Evolutionary conservation across 2,888 invertebrate genomes (phyloP).

Genomic region (Torymus texanus): DNA sequence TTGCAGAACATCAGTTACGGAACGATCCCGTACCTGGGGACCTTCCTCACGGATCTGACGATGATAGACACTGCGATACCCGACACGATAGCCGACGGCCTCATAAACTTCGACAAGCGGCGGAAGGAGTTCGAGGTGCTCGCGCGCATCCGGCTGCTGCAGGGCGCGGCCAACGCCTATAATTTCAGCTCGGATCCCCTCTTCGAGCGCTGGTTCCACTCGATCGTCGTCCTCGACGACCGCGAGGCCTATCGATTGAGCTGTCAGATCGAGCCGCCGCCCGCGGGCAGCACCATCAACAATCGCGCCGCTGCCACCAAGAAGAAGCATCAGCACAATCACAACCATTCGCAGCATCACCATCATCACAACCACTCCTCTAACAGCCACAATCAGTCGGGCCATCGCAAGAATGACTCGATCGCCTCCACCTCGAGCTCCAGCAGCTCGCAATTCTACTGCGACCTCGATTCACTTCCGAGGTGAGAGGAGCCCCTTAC

Average conservation of each 20-base stretch:
- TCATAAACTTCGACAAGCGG: conserved; percentile 98
- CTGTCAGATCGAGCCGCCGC: conserved; percentile 89
- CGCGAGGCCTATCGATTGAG: conserved; percentile 93
- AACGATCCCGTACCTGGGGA: conserved; percentile 98
- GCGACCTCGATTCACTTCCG: conserved; percentile 84
- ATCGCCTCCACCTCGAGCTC: conserved; percentile 92
- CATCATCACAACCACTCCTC: conserved; percentile 46
- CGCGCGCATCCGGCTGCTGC: conserved; percentile 96
- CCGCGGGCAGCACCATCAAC: conserved; percentile 69
- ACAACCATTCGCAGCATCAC: conserved; percentile 38
- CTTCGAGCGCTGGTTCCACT: conserved; percentile 97
- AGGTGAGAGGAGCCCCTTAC: conserved; percentile 31
- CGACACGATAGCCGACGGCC: conserved; percentile 86
- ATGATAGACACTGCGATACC: conserved; percentile 99
- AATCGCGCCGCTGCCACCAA: conserved; percentile 76
- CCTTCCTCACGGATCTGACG: conserved; percentile 97
- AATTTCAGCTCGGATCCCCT: conserved; percentile 88
- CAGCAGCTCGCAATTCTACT: conserved; percentile 92
- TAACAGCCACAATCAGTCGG: conserved; percentile 70
- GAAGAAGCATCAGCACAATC: conserved; percentile 54
- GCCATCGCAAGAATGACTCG: conserved; percentile 94
- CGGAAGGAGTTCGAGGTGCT: conserved; percentile 99
- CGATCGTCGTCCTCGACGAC: conserved; percentile 92
- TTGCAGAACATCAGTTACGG: conserved; percentile 89
- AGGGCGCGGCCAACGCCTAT: conserved; percentile 96